Conservation (phyloP, 2,797 vertebrate genomes). For the Acanthopagrus latus region DNA sequence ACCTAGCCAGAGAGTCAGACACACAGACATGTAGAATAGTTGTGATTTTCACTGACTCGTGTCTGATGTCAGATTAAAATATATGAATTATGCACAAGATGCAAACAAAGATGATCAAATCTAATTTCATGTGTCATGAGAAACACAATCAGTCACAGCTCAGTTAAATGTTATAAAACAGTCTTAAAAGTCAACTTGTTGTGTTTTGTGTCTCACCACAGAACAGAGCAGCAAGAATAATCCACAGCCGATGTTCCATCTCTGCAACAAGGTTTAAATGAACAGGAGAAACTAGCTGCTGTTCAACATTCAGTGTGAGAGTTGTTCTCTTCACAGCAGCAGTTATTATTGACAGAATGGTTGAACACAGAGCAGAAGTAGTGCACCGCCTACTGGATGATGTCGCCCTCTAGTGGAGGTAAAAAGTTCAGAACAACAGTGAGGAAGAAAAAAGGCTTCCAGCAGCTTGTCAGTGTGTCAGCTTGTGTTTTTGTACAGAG, state of each 20-base stretch:
- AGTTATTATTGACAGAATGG: background rate
- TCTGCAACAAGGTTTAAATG: background rate
- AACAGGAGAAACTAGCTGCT: background rate
- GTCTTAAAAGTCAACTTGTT: too few relatives aligned
- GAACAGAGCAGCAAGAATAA: background rate
- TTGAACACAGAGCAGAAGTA: background rate
- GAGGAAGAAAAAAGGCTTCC: slow-evolving; percentile 10
- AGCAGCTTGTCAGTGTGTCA: slow-evolving; percentile 12
- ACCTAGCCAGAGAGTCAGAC: too few relatives aligned
- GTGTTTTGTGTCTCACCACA: background rate
- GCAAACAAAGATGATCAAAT: too few relatives aligned
- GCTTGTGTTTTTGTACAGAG: background rate
- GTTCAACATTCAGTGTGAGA: too few relatives aligned
- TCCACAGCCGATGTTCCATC: slow-evolving; percentile 1
- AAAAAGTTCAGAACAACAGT: background rate
- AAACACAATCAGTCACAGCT: background rate
- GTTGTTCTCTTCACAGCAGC: slow-evolving; percentile 5
- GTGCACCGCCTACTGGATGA: too few relatives aligned
- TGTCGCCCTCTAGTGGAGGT: too few relatives aligned
- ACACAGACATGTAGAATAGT: background rate
- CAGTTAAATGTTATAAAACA: too few relatives aligned
- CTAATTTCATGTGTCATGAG: too few relatives aligned
- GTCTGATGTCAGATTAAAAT: too few relatives aligned
- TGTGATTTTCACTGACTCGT: background rate
- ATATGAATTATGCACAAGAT: too few relatives aligned